These are phyloP conservation scores for Lampropteryx suffumata DNA, from an alignment of 2,888 invertebrate genomes.

Conservation along the genomic window DNA sequence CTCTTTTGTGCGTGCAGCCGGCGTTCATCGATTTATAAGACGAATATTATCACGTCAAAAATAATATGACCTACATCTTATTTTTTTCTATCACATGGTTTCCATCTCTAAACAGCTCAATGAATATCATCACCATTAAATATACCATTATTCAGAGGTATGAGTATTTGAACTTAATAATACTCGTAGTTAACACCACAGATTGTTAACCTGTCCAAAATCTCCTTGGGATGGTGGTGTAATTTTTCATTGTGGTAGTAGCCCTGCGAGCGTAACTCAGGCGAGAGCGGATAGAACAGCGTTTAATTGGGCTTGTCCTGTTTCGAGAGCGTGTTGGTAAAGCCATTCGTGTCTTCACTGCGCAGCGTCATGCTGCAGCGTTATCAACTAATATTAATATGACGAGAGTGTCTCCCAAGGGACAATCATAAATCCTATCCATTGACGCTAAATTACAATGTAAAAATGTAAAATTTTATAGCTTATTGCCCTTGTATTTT, in stretches of 20 bases:
- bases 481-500: constrained; percentile 34
- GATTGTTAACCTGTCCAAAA: too few relatives aligned
- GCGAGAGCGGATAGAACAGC: constrained; percentile 17
- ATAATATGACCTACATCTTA: too few relatives aligned
- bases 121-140: too few relatives aligned
- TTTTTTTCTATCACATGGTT: too few relatives aligned
- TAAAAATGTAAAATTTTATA: constrained; percentile 45
- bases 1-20: too few relatives aligned
- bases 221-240: too few relatives aligned
- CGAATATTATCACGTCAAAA: too few relatives aligned
- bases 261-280: neutral
- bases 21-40: too few relatives aligned
- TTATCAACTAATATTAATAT: constrained; percentile 45
- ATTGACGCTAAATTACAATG: constrained; percentile 47
- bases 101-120: too few relatives aligned
- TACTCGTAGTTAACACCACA: too few relatives aligned
- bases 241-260: neutral
- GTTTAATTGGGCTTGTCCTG: constrained; percentile 49
- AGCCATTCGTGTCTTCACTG: constrained; percentile 27
- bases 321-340: constrained; percentile 45
- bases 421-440: constrained; percentile 53
- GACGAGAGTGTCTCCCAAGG: constrained; percentile 40
- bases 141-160: too few relatives aligned
- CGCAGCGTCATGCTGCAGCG: constrained; percentile 15
- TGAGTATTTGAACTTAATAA: too few relatives aligned